These are phyloP conservation scores for Pandemis corylana DNA, from an alignment of 2,888 invertebrate genomes.

Conservation along the genomic window DNA sequence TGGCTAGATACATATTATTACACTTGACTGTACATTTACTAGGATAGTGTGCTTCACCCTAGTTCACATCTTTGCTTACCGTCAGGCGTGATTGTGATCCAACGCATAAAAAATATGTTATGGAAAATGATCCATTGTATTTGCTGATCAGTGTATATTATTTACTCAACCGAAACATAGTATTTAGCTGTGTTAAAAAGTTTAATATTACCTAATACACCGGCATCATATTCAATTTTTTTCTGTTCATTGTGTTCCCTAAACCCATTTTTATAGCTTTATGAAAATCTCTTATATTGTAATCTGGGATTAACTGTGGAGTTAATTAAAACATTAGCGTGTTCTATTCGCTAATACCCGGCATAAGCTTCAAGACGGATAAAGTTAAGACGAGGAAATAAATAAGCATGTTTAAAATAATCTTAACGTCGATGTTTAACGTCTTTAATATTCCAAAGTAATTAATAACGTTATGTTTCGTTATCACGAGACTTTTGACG, in stretches of 20 bases:
- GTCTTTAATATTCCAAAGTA: neutral
- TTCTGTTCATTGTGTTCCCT: constrained; percentile 11
- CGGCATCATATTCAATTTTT: constrained; percentile 3
- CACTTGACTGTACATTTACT: too few species aligned
- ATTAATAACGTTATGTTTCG: too few species aligned
- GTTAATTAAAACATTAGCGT: constrained; percentile 40
- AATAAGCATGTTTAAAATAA: constrained; percentile 19
- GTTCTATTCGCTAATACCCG: constrained; percentile 28
- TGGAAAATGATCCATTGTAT: too few species aligned
- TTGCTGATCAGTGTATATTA: too few species aligned
- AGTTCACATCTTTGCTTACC: too few species aligned
- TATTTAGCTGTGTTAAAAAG: too few species aligned
- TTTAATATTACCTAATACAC: neutral
- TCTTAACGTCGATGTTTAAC: neutral
- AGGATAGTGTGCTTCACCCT: too few species aligned
- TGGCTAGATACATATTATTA: too few species aligned
- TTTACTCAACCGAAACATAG: too few species aligned
- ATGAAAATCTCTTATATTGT: constrained; percentile 23
- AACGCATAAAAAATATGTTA: too few species aligned
- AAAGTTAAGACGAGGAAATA: constrained; percentile 26
- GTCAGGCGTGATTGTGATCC: too few species aligned
- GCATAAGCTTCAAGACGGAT: constrained; percentile 26
- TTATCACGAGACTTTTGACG: too few species aligned
- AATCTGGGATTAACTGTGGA: constrained; percentile 6
- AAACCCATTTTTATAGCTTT: constrained; percentile 15